Base-by-base conservation (phyloP, 2,113 vertebrate genomes). In the Perognathus longimembris region DNA sequence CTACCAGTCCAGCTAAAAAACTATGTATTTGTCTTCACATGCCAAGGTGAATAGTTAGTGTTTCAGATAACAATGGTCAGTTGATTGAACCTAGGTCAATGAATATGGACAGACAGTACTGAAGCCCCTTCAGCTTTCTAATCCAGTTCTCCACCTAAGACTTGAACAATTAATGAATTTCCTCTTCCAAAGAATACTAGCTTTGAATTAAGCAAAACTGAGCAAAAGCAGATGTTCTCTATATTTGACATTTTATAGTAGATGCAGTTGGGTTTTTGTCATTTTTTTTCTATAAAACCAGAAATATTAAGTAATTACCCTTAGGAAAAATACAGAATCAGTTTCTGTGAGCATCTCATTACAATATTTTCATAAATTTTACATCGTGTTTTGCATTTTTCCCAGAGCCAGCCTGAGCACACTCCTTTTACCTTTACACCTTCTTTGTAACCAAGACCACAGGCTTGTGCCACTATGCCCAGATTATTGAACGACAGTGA, bases 211-310 rank as follows among this genome's bases (percentile, higher is more conserved):
- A 45, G 9, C 12, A 10, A 80, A 90, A 66, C 17, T 57, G 76
- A 93, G 50, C 54, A 86, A 63, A 83, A 78, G 34, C 21, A 79
- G 34, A 66, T 92, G 7, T 74, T 24, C 59, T 92, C 26, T 74
- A 64, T 59, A 78, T 1, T 15, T 67, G 42, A 4, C 5, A 50
- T 85, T 93, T 20, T 24, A 38, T 38, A 67, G 50, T 21, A 38
- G 34, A 66, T 6, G 79, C 24, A 75, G 10, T 28, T 5, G 9
- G 3, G 21, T 85, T 77, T 3, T 40, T 80, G 36, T 69, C 63
- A 70, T 86, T 57, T n/a, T 4, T 30, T 6, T 59, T 85, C 30
- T 69, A 45, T 30, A 54, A 90, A 40, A 6, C 84, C 42, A 91
- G 71, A 30, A 70, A 18, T 34, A 75, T 1, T 80, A 61, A 73